Base-by-base conservation (phyloP, 2,888 invertebrate genomes). In the Griposia aprilina region DNA sequence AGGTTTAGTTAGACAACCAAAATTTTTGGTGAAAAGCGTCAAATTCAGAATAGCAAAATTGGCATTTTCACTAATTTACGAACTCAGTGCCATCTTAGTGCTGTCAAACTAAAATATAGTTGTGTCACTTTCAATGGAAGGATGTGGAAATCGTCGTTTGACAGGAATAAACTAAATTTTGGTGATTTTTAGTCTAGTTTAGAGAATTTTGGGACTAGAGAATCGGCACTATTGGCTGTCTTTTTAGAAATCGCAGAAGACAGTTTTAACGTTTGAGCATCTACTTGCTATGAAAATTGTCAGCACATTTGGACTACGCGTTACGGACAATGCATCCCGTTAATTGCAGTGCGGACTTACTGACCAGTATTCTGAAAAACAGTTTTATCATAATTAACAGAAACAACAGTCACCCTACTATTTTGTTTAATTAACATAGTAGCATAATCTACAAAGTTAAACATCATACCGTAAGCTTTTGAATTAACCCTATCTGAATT, bases 401-500 rank as follows among this genome's bases (percentile, higher is more conserved):
- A 68, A 78, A 67, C 50, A 68, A 55, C 52, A 84, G 80, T 36
- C 50, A 50, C 55, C 78, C 41, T n/a, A 71, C 80, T 77, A 74
- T 78, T 78, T 74, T 78, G 81, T 74, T 62, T 67, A 84, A 84
- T 84, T 84, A 72, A 81, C 81, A 81, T 52, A 82, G 13, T 73
- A 85, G 52, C 67, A 74, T 59, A 77, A 74, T 71, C 45, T 57
- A 71, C 52, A 60, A 82, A 83, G 59, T 70, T 57, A 83, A 87
- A 91, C 89, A 91, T 89, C 83, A 81, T 81, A 86, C 76, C 81
- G 68, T 86, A 87, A 88, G 87, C 86, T 84, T 86, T 84, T 75
- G 84, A 87, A 89, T 90, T 88, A 91, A 90, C 88, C 89, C 88
- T 88, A 90, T 90, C 89, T 85, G 85, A 89, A 91, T 91, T 91